Percentiles rank a stretch among this genome's conserved stretches.
Conservation (phyloP, 2,888 invertebrate species). For the Iselma pallidipennis region DNA sequence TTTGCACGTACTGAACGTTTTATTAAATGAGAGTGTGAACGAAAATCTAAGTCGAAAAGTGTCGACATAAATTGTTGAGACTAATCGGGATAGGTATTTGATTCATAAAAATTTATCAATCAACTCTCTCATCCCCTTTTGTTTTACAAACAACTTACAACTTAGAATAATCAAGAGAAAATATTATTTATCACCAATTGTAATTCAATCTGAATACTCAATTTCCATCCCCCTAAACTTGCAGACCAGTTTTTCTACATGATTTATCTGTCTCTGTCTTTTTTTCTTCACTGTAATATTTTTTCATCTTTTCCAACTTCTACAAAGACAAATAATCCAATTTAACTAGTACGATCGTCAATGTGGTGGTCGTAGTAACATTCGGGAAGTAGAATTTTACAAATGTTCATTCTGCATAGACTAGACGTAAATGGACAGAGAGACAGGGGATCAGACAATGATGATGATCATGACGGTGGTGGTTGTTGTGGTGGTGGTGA, state of each 20-base stretch:
- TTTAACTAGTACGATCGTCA: neutral
- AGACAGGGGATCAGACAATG: neutral
- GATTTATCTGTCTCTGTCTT: neutral
- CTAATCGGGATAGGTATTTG: too few species aligned
- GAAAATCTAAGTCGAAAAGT: too few species aligned
- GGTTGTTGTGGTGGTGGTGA: neutral
- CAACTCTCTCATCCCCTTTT: too few species aligned
- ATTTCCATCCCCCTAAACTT: neutral
- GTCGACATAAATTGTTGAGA: too few species aligned
- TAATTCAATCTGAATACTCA: neutral
- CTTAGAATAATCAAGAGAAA: neutral
- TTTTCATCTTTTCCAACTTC: neutral
- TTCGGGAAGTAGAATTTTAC: neutral
- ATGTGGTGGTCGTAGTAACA: neutral
- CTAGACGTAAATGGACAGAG: neutral
- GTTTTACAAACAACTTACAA: too few species aligned
- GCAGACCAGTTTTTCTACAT: neutral
- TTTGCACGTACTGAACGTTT: too few species aligned
- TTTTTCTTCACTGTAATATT: neutral
- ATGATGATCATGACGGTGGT: neutral
- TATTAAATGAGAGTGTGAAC: too few species aligned
- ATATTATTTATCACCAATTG: neutral
- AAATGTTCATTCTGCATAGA: neutral
- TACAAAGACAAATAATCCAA: neutral
- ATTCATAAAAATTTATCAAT: too few species aligned